These are phyloP conservation scores for Amazona guildingii DNA, from an alignment of 2,113 vertebrate genomes.

Conservation along the genomic window DNA sequence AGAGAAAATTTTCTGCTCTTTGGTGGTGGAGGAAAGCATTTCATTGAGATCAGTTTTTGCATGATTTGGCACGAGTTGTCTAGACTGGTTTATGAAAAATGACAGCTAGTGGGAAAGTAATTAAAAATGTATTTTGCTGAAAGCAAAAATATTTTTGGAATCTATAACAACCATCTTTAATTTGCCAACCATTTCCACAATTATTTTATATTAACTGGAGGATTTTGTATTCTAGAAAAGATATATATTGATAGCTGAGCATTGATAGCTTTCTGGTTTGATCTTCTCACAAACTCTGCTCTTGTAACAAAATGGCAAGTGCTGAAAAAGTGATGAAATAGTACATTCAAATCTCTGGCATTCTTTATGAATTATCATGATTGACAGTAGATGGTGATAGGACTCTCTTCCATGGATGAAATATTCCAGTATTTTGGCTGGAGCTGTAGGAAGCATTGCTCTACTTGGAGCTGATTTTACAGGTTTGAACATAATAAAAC, in stretches of 20 bases:
- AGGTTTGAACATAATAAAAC: background rate
- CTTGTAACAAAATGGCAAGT: background rate
- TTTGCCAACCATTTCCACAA: slow-evolving; percentile 72
- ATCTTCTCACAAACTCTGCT: background rate
- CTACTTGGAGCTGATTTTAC: background rate
- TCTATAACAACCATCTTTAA: slow-evolving; percentile 80
- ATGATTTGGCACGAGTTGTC: slow-evolving; percentile 77
- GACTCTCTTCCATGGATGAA: background rate
- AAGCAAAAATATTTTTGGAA: slow-evolving; percentile 86
- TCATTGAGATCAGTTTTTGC: slow-evolving; percentile 76
- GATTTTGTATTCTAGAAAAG: slow-evolving; percentile 42
- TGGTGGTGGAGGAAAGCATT: slow-evolving; percentile 63
- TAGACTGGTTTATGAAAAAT: slow-evolving; percentile 83
- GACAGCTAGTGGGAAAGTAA: slow-evolving; percentile 83
- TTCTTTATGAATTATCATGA: slow-evolving; percentile 25
- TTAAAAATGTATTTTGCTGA: slow-evolving; percentile 87
- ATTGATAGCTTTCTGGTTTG: slow-evolving; percentile 9
- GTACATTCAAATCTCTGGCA: slow-evolving; percentile 3
- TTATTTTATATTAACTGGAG: slow-evolving; percentile 61
- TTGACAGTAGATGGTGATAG: slow-evolving; percentile 41
- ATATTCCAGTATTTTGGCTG: background rate
- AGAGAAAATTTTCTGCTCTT: slow-evolving; percentile 53
- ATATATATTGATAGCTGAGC: background rate
- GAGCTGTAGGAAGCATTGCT: background rate
- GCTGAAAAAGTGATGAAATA: slow-evolving; percentile 8